These are phyloP conservation scores for Ischnus inquisitorius DNA, from an alignment of 2,888 invertebrate species.

Conservation along the genomic window DNA sequence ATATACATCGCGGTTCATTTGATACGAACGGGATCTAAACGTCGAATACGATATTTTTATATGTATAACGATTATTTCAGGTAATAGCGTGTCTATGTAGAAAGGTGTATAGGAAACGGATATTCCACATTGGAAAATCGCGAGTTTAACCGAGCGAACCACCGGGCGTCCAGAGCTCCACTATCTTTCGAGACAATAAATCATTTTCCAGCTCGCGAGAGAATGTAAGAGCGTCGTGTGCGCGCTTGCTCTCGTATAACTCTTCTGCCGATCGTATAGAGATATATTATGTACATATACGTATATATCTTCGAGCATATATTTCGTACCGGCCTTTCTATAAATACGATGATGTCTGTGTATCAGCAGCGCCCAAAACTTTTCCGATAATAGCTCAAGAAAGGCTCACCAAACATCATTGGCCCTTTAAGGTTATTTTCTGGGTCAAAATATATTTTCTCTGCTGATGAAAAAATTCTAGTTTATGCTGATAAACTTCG, in stretches of 20 bases:
- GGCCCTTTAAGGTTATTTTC: not conserved
- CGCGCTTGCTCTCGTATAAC: slow-evolving; percentile 22
- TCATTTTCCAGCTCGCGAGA: slow-evolving; percentile 55
- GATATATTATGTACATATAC: not conserved
- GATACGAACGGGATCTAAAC: not conserved
- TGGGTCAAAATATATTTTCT: not conserved
- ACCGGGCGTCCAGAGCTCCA: slow-evolving; percentile 13
- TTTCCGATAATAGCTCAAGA: slow-evolving; percentile 5
- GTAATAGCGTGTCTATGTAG: not conserved
- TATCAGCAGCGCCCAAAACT: not conserved
- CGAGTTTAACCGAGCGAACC: slow-evolving; percentile 24
- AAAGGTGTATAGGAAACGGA: slow-evolving; percentile 51
- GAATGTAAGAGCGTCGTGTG: slow-evolving; percentile 27
- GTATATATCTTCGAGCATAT: not conserved
- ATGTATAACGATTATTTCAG: not conserved
- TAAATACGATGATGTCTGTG: not conserved
- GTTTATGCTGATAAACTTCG: too few species aligned
- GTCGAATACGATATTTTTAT: not conserved
- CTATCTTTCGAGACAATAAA: slow-evolving; percentile 64
- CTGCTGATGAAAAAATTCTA: not conserved
- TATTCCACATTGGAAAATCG: slow-evolving; percentile 55
- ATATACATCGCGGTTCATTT: slow-evolving; percentile 2
- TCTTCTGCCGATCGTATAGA: not conserved
- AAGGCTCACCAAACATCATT: slow-evolving; percentile 1
- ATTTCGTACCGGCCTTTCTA: not conserved